Base-by-base conservation (phyloP, 2,888 invertebrate species). In the Ellobium chinense region DNA sequence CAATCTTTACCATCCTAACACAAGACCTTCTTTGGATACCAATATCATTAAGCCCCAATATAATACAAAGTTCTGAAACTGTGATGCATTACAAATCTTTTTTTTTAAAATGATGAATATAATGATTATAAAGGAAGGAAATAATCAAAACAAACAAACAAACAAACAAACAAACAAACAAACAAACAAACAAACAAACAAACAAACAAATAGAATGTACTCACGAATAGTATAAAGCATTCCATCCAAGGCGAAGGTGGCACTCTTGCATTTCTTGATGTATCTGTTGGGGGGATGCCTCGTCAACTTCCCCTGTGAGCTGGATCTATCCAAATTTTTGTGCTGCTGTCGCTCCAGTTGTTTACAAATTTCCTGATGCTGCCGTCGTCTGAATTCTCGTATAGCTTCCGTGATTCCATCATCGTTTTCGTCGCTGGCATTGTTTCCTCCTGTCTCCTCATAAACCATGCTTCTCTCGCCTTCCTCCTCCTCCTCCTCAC, bases 211-310 rank as follows among this genome's bases (percentile, higher is more conserved):
- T 1, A 58, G 27, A 5, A 14, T 29, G 31, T 62, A 94, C 95
- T 95, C 94, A 97, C 97, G 96, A 94, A 97, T 97, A 85, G 96
- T 96, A 91, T 97, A 97, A 85, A 96, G 96, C 86, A 96, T 96
- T 92, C 96, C 97, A 94, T 97, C 97, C 93, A 97, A 95, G 89
- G 96, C 96, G 93, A 97, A 96, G 83, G 96, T 97, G 75, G 97
- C 96, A 93, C 96, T 96, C 94, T 96, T 96, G 94, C 96, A 96
- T 93, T 93, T 93, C 86, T 93, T 93, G 78, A 91, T 89, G 81
- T 86, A 86, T 31, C 73, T 70, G 58, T 80, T 79, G 9, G 72
- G 82, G 5, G 82, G 82, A 39, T 78, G 78, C 1, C 60, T 37
- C 0, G 34, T 14, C 0, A 39, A 29, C 36, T 36, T 37, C 18